A percentile compares a stretch with the other conserved stretches of the same genome.
Evolutionary conservation across 2,797 vertebrate genomes (phyloP).

Genomic region (Xiphorhynchus erythropygius): DNA sequence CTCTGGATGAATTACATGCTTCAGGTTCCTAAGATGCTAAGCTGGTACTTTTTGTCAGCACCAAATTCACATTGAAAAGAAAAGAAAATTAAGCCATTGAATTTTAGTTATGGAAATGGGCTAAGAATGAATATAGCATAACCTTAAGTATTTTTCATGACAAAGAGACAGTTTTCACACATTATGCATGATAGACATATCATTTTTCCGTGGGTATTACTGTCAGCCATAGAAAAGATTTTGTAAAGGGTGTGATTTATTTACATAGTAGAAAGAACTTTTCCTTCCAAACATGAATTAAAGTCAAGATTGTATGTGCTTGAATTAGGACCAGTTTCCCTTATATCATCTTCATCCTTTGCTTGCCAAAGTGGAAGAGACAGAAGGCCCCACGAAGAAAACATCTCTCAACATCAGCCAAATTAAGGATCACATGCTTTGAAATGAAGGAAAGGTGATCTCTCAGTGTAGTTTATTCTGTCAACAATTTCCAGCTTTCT

Average conservation of each 20-base stretch:
- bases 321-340: conserved; percentile 13
- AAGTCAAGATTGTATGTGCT: neutral
- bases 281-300: neutral
- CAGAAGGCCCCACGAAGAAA: conserved; percentile 31
- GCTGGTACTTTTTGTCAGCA: neutral
- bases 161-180: conserved; percentile 6
- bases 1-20: neutral
- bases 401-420: conserved; percentile 49
- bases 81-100: neutral
- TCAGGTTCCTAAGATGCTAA: neutral
- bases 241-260: conserved; percentile 7
- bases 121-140: neutral
- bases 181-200: neutral
- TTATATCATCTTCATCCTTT: conserved; percentile 17
- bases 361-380: conserved; percentile 40
- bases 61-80: neutral
- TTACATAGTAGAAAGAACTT: conserved; percentile 13
- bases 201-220: neutral
- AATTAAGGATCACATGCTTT: conserved; percentile 49
- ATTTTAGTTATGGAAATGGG: neutral
- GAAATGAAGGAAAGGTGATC: conserved; percentile 65
- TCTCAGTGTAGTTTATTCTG: conserved; percentile 33
- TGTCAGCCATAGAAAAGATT: neutral
- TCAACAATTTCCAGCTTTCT: conserved; percentile 53
- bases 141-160: neutral